A percentile compares a stretch with the other conserved stretches of the same genome.
Conservation (phyloP, 2,113 vertebrate species). For the Cavia aperea region DNA sequence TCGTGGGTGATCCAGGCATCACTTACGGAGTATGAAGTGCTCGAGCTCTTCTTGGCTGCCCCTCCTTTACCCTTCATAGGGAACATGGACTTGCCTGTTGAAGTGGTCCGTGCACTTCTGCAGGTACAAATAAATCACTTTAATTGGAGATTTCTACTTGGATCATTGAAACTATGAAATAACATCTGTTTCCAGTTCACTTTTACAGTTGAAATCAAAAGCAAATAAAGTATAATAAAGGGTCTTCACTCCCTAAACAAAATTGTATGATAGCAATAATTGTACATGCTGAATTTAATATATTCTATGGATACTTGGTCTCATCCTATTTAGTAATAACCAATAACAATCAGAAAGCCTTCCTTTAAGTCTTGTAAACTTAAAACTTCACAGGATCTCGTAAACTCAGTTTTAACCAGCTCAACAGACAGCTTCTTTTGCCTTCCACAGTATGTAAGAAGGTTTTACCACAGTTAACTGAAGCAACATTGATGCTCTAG, state of each 20-base stretch:
- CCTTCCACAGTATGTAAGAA: background rate
- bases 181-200: background rate
- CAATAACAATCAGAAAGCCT: background rate
- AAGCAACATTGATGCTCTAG: background rate
- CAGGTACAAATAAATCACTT: background rate
- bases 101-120: background rate
- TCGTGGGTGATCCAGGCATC: background rate
- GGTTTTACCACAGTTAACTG: background rate
- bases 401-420: background rate
- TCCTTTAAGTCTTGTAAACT: background rate
- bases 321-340: background rate
- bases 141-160: background rate
- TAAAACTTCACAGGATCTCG: background rate
- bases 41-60: background rate
- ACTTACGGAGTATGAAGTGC: background rate
- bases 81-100: background rate
- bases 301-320: background rate
- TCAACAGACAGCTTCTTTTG: background rate
- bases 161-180: background rate
- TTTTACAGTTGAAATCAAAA: conserved; percentile 14
- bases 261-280: background rate
- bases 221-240: background rate
- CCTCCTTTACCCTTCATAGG: background rate
- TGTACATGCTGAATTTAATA: background rate
- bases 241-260: background rate